Evolutionary conservation across 2,113 vertebrate genomes (phyloP), one percentile per base, ranked within the genome.

Genomic region (Pyxicephalus adspersus): DNA sequence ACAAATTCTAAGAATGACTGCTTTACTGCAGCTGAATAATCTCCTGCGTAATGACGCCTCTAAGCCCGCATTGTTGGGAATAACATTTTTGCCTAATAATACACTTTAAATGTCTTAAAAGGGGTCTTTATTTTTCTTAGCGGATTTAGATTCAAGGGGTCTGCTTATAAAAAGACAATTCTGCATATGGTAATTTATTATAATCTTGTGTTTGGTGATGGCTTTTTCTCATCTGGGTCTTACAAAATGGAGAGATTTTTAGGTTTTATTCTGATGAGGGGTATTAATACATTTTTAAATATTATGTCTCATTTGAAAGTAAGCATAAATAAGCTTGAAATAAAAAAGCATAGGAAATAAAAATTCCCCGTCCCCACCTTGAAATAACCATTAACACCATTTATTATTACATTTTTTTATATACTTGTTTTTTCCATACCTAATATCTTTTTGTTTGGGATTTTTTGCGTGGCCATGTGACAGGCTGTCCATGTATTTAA

Each of bases 21-120:
- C 65, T 25, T 25, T 50, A 29, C 50, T 68, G n/a, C 50, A 13
- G 23, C 34, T 68, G 65, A 68, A 68, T 68, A 68, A 68, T 68
- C 65, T 11, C 65, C n/a, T 6, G 13, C 3, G 34, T 50, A 68
- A 50, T 67, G 64, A 67, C 23, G 64, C 20, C 34, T 22, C 64
- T 1, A 3, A 23, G 34, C 22, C 64, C 64, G 4, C 38, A 50
- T 50, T 68, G 65, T 68, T 68, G 34, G 65, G 38, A 25, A 68
- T 23, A 50, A 68, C 38, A 68, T 68, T 50, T 50, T 1, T 20
- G 23, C 20, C 50, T 68, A 68, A 67, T 67, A 67, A 67, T 67
- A 67, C 45, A 45, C 7, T 61, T 76, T 60, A 31, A 76, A 57
- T 76, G 63, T 76, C 73, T 76, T 76, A 63, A 76, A 76, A 76